Percentiles rank a stretch among this genome's conserved stretches.
phyloP scores from a whole-genome alignment of 2,113 vertebrate species.

The Oreochromis aureus region DNA sequence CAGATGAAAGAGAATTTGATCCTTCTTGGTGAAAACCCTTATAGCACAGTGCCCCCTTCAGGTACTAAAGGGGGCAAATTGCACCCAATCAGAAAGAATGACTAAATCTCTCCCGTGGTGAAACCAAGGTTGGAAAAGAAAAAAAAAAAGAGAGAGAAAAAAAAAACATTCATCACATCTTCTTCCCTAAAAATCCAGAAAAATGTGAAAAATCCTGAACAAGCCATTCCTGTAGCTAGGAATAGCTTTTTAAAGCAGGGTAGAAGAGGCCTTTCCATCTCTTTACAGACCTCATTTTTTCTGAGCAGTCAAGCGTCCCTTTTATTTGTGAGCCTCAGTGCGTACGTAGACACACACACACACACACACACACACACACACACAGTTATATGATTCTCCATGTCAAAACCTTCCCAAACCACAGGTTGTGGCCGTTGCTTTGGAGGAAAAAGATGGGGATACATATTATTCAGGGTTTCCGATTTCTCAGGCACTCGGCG shows the following conservation, averaged over 20 bases:
- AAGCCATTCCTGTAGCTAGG: neutral
- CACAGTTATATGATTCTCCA: neutral
- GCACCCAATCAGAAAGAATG: neutral
- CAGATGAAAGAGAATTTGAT: neutral
- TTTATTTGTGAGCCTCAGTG: neutral
- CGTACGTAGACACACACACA: neutral
- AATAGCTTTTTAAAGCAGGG: neutral
- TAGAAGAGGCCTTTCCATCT: neutral
- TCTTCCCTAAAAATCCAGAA: neutral
- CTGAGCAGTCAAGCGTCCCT: neutral
- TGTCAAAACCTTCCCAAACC: neutral
- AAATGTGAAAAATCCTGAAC: neutral
- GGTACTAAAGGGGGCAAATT: neutral
- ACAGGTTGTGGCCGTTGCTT: neutral
- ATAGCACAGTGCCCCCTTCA: constrained; percentile 47
- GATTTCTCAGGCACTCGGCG: constrained; percentile 15
- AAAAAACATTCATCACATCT: neutral
- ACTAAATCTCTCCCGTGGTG: neutral
- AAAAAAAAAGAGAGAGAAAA: neutral
- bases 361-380: neutral
- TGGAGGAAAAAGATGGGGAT: neutral
- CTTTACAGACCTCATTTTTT: neutral
- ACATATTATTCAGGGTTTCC: constrained; percentile 8
- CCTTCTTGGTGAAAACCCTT: neutral
- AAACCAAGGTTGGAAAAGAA: neutral